These are phyloP conservation scores for Hipposideros larvatus DNA, from an alignment of 2,797 vertebrate species.

Conservation along the genomic window DNA sequence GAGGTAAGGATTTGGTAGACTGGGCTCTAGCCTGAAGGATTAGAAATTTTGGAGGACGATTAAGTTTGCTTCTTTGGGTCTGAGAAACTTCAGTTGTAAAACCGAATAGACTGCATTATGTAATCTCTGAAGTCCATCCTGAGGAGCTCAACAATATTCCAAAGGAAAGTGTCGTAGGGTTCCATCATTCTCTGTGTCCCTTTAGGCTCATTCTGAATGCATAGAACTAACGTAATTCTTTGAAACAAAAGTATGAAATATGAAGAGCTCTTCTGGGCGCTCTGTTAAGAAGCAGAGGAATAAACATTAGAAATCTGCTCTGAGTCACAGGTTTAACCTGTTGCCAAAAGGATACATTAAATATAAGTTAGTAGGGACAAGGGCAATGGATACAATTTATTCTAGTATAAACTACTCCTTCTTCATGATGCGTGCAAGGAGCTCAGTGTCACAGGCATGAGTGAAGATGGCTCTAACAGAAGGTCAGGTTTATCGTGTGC, in stretches of 20 bases:
- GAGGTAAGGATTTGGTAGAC: background rate
- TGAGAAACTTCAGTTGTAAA: background rate
- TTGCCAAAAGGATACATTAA: background rate
- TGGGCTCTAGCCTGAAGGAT: background rate
- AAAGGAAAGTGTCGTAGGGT: background rate
- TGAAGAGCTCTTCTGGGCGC: background rate
- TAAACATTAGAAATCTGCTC: background rate
- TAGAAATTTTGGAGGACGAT: background rate
- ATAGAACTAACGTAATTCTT: background rate
- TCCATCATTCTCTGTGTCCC: background rate
- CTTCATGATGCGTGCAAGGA: background rate
- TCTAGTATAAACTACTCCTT: background rate
- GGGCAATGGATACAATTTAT: background rate
- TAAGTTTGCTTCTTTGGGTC: background rate
- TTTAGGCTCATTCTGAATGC: background rate
- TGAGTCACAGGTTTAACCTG: background rate
- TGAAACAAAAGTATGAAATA: background rate
- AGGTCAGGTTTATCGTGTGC: background rate
- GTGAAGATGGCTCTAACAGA: background rate
- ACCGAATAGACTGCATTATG: background rate
- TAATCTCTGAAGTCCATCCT: background rate
- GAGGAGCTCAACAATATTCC: background rate
- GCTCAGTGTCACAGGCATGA: background rate
- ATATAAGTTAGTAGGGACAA: background rate
- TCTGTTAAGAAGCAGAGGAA: background rate